These are phyloP conservation scores for Clangula hyemalis DNA, from an alignment of 2,797 vertebrate genomes.

Conservation along the genomic window DNA sequence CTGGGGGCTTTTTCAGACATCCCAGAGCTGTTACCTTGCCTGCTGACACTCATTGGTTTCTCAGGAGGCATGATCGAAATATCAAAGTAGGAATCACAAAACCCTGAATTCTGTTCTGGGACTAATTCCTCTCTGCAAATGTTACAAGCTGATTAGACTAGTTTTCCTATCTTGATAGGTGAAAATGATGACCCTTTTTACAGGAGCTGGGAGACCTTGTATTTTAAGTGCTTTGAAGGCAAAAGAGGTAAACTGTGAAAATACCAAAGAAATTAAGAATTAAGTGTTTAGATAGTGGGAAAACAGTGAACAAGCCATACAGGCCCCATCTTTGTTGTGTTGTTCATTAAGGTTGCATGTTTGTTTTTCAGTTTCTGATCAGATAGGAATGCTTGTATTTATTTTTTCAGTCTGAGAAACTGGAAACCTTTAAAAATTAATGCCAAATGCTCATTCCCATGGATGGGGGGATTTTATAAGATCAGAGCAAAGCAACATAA, in stretches of 20 bases:
- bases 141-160: background rate
- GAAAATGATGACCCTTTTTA: background rate
- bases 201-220: background rate
- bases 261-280: background rate
- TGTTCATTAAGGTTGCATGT: background rate
- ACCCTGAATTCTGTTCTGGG: background rate
- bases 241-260: background rate
- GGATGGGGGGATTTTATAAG: background rate
- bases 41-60: background rate
- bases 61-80: background rate
- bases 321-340: background rate
- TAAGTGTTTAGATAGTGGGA: background rate
- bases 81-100: constrained; percentile 38
- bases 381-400: background rate
- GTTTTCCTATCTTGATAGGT: background rate
- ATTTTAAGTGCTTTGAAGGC: background rate
- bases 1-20: constrained; percentile 41
- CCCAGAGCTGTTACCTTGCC: background rate
- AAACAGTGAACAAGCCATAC: background rate
- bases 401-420: background rate
- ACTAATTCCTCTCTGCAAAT: background rate
- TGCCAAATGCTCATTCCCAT: background rate
- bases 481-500: background rate
- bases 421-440: background rate
- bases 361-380: background rate